Base-by-base conservation (phyloP, 2,888 invertebrate genomes). In the Melolontha melolontha region DNA sequence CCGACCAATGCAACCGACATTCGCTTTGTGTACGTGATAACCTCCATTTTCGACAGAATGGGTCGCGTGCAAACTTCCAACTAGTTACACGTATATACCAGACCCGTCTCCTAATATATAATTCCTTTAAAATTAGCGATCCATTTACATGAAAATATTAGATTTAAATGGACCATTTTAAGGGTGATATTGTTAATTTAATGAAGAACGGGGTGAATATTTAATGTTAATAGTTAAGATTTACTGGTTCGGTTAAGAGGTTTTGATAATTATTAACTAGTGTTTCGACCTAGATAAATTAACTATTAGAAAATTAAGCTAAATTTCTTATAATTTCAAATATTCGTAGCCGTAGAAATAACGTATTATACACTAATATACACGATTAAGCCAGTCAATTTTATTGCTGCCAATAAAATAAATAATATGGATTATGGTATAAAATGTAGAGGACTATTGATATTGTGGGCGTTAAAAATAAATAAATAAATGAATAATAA, bases 201-300 rank as follows among this genome's bases (percentile, higher is more conserved):
- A 59, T 47, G 44, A 22, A 59, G 12, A 34, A 41, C 17, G 6
- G 34, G 27, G 42, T 59, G 44, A 59, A 47, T 47, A 14, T 47
- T 59, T 59, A 59, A 59, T 27, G 29, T 10, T 44, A 44, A 47
- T 16, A 14, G 34, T 16, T 29, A 47, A 47, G 34, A 29, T 47
- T 47, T 59, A 29, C 29, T 6, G 59, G n/a, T 16, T 1, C 54
- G 16, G 14, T 16, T 8, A 54, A 14, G 40, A 34, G 54, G 39
- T 39, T 14, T 14, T 59, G 12, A 59, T 47, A 16, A 54, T 54
- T 59, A 59, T 47, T 59, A 59, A 59, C 44, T 44, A 34, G 16
- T 4, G 47, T 11, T 59, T 41, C 34, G 14, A 29, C 22, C 14
- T 34, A 34, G 59, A 59, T 47, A 29, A 47, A 59, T 59, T 47